Percentiles rank a stretch among this genome's conserved stretches.
phyloP scores from a whole-genome alignment of 2,797 vertebrate genomes.

The Halcyon badia region DNA sequence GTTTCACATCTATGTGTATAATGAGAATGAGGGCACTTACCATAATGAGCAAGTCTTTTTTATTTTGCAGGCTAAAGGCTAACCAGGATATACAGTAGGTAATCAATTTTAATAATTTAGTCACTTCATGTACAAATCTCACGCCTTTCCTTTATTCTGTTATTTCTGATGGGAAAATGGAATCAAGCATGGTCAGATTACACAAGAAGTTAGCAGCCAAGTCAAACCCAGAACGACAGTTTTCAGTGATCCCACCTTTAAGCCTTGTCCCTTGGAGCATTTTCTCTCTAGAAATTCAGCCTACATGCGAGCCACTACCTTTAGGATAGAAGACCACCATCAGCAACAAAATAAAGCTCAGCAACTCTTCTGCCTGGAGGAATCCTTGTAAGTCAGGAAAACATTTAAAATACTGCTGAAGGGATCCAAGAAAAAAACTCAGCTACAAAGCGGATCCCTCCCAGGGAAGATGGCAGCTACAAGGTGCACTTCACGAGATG shows the following conservation, averaged over 20 bases:
- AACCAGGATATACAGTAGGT: neutral
- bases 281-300: neutral
- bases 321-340: neutral
- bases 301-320: neutral
- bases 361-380: neutral
- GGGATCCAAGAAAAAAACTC: neutral
- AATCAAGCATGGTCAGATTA: neutral
- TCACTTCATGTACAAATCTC: neutral
- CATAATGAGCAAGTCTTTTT: neutral
- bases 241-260: neutral
- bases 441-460: accelerated
- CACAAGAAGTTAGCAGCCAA: neutral
- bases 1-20: neutral
- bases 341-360: neutral
- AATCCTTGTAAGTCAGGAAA: neutral
- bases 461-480: accelerated
- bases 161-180: neutral
- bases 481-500: accelerated
- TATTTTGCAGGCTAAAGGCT: neutral
- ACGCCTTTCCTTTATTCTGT: neutral
- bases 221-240: neutral
- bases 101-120: neutral
- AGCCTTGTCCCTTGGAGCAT: neutral
- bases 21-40: neutral
- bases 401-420: accelerated